Percentiles rank a stretch among this genome's conserved stretches.
Conservation (phyloP, 2,797 vertebrate genomes). For the Manis crassicaudata region DNA sequence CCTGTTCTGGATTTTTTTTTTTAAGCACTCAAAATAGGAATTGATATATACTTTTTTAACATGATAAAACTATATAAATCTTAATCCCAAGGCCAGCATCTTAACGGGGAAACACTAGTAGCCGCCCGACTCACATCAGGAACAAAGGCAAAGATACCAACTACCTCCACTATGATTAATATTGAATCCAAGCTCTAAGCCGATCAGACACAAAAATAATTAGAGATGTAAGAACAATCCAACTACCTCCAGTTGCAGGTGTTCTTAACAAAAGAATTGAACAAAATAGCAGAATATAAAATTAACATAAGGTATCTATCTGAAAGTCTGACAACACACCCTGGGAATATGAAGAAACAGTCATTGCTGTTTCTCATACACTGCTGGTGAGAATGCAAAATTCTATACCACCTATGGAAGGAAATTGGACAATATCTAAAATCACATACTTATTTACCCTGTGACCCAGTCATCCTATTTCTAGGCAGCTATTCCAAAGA, state of each 20-base stretch:
- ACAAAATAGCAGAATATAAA: background rate
- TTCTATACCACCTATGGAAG: background rate
- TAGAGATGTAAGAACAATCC: background rate
- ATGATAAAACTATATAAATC: background rate
- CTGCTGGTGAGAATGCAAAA: background rate
- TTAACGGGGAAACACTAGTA: background rate
- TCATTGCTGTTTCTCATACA: background rate
- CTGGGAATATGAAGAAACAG: background rate
- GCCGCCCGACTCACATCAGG: background rate
- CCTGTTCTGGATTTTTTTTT: background rate
- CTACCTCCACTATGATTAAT: background rate
- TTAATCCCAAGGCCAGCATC: background rate
- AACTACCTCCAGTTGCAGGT: background rate
- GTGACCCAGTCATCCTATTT: background rate
- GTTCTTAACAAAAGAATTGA: background rate
- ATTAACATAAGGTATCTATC: background rate
- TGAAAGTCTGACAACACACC: background rate
- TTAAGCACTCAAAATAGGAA: background rate
- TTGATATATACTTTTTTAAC: background rate
- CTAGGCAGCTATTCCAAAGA: background rate
- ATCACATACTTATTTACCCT: background rate
- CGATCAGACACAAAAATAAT: constrained; percentile 39
- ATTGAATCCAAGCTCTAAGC: background rate
- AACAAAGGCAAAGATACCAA: background rate
- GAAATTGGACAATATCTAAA: background rate